A percentile compares a stretch with the other conserved stretches of the same genome.
These are phyloP conservation scores for Bradypodion ventrale DNA, from an alignment of 2,797 vertebrate genomes.

Conservation along the genomic window DNA sequence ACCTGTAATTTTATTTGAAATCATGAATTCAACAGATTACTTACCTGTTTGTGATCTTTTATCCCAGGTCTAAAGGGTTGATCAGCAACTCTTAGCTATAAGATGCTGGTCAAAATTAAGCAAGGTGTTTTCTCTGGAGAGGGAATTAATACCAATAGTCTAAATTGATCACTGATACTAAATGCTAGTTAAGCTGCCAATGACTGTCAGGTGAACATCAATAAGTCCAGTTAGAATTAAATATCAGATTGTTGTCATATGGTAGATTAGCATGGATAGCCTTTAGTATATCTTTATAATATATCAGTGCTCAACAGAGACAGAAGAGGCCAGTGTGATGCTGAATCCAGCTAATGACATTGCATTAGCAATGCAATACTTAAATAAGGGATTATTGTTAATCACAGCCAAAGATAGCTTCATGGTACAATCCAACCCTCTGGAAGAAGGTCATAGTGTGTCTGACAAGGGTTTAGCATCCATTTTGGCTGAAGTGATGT, in stretches of 20 bases:
- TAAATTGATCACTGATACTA: slow-evolving; percentile 16
- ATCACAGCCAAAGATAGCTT: no score
- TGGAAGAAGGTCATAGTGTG: no score
- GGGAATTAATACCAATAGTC: background rate
- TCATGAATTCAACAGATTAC: no score
- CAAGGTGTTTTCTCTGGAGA: background rate
- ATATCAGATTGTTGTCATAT: background rate
- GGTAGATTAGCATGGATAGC: background rate
- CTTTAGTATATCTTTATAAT: background rate
- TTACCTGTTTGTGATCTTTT: background rate
- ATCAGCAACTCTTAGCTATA: background rate
- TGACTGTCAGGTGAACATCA: background rate
- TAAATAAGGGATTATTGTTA: no score
- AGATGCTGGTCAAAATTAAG: background rate
- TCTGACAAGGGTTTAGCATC: no score
- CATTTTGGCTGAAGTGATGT: no score
- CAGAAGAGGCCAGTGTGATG: background rate
- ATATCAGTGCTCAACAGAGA: background rate
- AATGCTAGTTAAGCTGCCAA: slow-evolving; percentile 23
- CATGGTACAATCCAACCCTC: background rate
- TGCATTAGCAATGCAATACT: no score
- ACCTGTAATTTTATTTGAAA: no score
- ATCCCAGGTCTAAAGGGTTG: background rate
- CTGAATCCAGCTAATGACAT: no score
- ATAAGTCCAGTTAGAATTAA: slow-evolving; percentile 26